A percentile compares a stretch with the other conserved stretches of the same genome.
phyloP scores from a whole-genome alignment of 1,140 invertebrate species.

The Archivesica marissinica region DNA sequence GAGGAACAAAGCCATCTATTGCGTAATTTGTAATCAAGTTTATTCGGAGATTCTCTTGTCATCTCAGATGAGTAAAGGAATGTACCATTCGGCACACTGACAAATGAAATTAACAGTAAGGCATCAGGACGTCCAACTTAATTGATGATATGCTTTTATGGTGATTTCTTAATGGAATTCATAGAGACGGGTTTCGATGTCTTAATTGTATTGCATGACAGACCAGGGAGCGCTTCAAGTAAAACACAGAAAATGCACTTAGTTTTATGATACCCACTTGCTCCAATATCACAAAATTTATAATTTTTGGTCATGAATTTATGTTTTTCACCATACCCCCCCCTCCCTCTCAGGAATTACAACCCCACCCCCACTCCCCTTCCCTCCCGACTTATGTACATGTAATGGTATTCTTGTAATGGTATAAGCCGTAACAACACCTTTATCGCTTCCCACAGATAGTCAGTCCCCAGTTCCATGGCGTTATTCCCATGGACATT shows the following conservation, averaged over 20 bases:
- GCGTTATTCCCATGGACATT: no score
- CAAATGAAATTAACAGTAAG: constrained; percentile 62
- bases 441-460: no score
- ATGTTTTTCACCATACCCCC: no score
- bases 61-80: constrained; percentile 52
- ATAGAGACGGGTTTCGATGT: constrained; percentile 45
- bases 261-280: constrained; percentile 44
- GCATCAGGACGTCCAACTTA: constrained; percentile 43
- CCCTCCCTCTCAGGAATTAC: no score
- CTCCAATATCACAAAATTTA: constrained; percentile 33
- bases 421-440: no score
- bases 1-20: constrained; percentile 44
- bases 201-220: constrained; percentile 59
- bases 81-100: constrained; percentile 45
- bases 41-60: constrained; percentile 52
- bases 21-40: constrained; percentile 59
- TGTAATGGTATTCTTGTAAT: no score
- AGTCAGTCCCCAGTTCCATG: no score
- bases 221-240: constrained; percentile 37
- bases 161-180: constrained; percentile 66
- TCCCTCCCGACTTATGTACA: no score
- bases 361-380: no score
- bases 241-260: constrained; percentile 35
- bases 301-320: constrained; percentile 21
- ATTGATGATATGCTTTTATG: constrained; percentile 66